These are phyloP conservation scores for Psettodes erumei DNA, from an alignment of 2,113 vertebrate genomes.

Conservation along the genomic window DNA sequence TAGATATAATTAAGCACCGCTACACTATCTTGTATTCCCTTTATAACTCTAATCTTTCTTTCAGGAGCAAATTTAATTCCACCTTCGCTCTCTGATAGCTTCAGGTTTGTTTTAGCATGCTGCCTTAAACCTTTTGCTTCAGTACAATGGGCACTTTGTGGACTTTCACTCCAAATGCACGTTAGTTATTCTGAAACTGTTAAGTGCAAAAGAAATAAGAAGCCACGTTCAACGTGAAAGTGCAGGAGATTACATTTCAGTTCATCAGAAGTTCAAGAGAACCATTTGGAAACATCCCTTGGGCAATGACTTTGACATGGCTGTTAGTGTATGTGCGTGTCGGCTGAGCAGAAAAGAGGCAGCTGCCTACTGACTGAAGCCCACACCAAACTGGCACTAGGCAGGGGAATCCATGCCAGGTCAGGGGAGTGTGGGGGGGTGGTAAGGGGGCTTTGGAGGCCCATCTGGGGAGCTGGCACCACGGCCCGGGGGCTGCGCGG, in stretches of 20 bases:
- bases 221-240: no score
- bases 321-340: constrained; percentile 21
- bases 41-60: constrained; percentile 32
- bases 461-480: constrained; percentile 81
- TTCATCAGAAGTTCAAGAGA: constrained; percentile 53
- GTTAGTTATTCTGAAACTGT: neutral
- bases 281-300: constrained; percentile 28
- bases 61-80: constrained; percentile 32
- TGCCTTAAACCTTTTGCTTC: neutral
- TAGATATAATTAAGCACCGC: constrained; percentile 60
- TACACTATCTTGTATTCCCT: constrained; percentile 19
- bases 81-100: neutral
- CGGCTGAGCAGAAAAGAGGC: constrained; percentile 60
- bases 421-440: constrained; percentile 52
- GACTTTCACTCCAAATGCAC: neutral
- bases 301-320: constrained; percentile 30
- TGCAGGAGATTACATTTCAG: constrained; percentile 23
- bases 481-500: constrained; percentile 29
- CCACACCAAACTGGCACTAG: constrained; percentile 73
- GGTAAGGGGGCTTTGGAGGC: constrained; percentile 58
- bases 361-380: constrained; percentile 69
- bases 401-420: constrained; percentile 69
- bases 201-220: neutral
- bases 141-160: no score
- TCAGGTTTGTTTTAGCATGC: neutral